A percentile compares a stretch with the other conserved stretches of the same genome.
These are phyloP conservation scores for Sarcophaga subvicina DNA, from an alignment of 2,888 invertebrate genomes.

Conservation along the genomic window DNA sequence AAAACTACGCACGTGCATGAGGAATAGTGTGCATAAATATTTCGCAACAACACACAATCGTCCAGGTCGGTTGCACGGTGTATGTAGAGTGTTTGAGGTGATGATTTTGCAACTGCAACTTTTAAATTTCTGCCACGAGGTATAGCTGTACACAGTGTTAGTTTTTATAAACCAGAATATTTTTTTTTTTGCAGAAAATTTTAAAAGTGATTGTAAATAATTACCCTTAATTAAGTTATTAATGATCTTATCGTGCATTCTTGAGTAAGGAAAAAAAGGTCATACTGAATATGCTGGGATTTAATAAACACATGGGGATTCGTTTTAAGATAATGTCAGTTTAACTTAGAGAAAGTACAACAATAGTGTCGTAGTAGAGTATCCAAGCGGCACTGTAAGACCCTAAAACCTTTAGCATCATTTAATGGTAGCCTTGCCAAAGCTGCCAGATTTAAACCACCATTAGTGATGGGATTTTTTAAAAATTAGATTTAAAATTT, in stretches of 20 bases:
- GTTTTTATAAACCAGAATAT: not conserved
- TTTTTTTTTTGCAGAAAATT: not conserved
- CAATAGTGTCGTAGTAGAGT: too few species aligned
- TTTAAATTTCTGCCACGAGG: not conserved
- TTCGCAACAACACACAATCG: too few species aligned
- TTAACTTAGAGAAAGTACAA: too few species aligned
- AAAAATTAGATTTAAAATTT: too few species aligned
- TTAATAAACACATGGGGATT: too few species aligned
- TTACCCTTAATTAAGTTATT: not conserved
- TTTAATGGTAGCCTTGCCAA: too few species aligned
- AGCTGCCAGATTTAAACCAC: too few species aligned
- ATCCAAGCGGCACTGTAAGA: too few species aligned
- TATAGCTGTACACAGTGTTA: not conserved
- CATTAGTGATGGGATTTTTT: too few species aligned
- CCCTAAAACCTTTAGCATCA: too few species aligned
- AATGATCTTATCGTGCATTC: not conserved
- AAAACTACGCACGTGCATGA: constrained; percentile 10
- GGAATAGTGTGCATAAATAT: not conserved
- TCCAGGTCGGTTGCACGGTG: not conserved
- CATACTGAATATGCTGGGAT: too few species aligned
- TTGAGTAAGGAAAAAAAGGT: not conserved
- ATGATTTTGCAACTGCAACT: constrained; percentile 6
- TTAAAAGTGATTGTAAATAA: not conserved
- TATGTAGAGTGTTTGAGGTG: not conserved
- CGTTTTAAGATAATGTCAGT: too few species aligned